These are phyloP conservation scores for Orchesella cincta DNA, from an alignment of 1,140 invertebrate genomes.

Conservation along the genomic window DNA sequence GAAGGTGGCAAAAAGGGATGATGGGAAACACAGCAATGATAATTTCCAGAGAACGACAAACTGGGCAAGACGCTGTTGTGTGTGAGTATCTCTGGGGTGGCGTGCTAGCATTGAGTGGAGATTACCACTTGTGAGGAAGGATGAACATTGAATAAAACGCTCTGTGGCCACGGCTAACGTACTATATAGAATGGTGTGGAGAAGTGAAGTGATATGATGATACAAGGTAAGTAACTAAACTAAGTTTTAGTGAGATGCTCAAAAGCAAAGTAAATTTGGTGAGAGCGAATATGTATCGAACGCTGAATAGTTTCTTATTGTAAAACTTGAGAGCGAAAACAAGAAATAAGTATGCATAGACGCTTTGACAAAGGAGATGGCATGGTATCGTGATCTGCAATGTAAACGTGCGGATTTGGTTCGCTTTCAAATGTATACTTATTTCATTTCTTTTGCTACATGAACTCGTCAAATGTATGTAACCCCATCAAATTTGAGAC, in stretches of 20 bases:
- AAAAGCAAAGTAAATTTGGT: background rate
- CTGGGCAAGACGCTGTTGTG: background rate
- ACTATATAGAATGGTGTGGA: background rate
- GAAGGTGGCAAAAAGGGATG: constrained; percentile 18
- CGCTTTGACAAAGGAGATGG: constrained; percentile 5
- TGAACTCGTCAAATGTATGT: too few relatives aligned
- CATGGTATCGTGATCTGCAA: background rate
- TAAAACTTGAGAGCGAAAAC: too few relatives aligned
- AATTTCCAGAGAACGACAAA: constrained; percentile 6
- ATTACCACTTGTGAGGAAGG: background rate
- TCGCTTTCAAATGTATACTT: too few relatives aligned
- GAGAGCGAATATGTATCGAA: too few relatives aligned
- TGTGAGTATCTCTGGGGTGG: background rate
- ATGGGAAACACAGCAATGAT: background rate
- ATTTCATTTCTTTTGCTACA: too few relatives aligned
- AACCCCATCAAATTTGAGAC: too few relatives aligned
- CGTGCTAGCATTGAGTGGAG: background rate
- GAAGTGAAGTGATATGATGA: background rate
- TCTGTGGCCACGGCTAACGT: too few relatives aligned
- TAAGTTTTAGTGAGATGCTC: background rate
- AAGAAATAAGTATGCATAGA: too few relatives aligned
- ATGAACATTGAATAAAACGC: background rate
- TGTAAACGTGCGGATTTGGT: background rate
- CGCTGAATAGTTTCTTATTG: too few relatives aligned
- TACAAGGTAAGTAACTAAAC: background rate